A percentile compares a stretch with the other conserved stretches of the same genome.
Evolutionary conservation across 2,888 invertebrate genomes (phyloP).

Genomic region (Andrena trimmerana): DNA sequence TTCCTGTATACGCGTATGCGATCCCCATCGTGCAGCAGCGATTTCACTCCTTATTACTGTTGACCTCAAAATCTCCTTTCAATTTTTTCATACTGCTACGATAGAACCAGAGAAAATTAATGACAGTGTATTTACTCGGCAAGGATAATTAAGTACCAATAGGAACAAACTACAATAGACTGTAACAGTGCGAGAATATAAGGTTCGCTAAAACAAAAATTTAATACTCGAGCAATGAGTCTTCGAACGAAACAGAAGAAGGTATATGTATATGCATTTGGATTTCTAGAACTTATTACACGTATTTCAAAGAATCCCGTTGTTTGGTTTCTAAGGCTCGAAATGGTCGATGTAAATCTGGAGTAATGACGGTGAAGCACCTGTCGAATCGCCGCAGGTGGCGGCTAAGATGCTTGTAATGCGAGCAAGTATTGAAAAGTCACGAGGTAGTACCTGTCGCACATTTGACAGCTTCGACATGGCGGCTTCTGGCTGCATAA

Average conservation of each 20-base stretch:
- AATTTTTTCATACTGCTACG: too few species aligned
- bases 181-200: too few species aligned
- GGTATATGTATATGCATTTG: too few species aligned
- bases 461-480: conserved; percentile 38
- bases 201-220: too few species aligned
- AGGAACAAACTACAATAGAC: too few species aligned
- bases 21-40: not conserved
- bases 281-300: not conserved
- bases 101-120: too few species aligned
- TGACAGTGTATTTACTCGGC: too few species aligned
- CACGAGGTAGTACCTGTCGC: conserved; percentile 62
- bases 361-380: conserved; percentile 43
- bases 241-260: too few species aligned
- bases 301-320: not conserved
- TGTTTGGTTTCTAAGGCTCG: not conserved
- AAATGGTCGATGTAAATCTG: conserved; percentile 51
- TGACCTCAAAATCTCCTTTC: conserved; percentile 19
- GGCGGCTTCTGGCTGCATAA: conserved; percentile 28
- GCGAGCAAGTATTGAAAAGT: conserved; percentile 59
- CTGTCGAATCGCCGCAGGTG: conserved; percentile 56
- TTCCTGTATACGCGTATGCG: too few species aligned
- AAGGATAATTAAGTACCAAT: too few species aligned
- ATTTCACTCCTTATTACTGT: conserved; percentile 15
- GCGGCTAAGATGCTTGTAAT: conserved; percentile 67
- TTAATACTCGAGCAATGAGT: too few species aligned